Conservation (phyloP, 30 jellyfish, hydroid and myxozoan species). For the Aurelia aurita complex sp. Pacific region DNA sequence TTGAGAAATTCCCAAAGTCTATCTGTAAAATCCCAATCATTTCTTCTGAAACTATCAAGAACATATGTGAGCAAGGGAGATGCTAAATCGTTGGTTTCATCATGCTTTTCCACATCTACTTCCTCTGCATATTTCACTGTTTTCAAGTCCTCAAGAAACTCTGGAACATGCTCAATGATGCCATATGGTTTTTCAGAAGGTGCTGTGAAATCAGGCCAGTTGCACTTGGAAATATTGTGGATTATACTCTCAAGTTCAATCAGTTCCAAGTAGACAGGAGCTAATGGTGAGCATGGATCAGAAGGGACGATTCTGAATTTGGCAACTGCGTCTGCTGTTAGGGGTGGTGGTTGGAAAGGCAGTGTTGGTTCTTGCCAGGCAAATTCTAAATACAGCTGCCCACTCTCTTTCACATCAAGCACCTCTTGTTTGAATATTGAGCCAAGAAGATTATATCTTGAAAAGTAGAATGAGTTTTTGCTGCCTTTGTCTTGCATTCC, state of each 20-base stretch:
- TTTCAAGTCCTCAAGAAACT: constrained; percentile 35
- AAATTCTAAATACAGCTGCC: constrained; percentile 34
- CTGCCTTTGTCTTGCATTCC: neutral
- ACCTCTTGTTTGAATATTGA: constrained; percentile 7
- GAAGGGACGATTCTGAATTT: constrained; percentile 53
- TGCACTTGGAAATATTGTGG: constrained; percentile 7
- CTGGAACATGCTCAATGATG: constrained; percentile 13
- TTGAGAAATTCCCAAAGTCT: constrained; percentile 55
- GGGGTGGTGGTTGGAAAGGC: constrained; percentile 52
- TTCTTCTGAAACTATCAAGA: constrained; percentile 42
- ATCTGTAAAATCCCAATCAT: constrained; percentile 65
- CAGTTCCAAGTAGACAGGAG: constrained; percentile 40
- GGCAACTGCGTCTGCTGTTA: constrained; percentile 45
- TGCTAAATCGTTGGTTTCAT: neutral
- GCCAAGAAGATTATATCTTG: constrained; percentile 52
- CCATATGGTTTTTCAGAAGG: neutral
- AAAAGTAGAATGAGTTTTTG: constrained; percentile 15
- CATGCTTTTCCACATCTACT: neutral
- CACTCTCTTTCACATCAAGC: neutral
- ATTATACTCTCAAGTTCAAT: constrained; percentile 37
- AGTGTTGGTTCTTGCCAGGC: constrained; percentile 57
- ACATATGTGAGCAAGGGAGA: constrained; percentile 35
- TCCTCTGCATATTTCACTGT: constrained; percentile 9
- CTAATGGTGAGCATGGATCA: constrained; percentile 47
- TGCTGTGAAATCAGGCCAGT: constrained; percentile 22